These are phyloP conservation scores for Noctuana brunneofusca DNA, from an alignment of 2,888 invertebrate genomes.

Conservation along the genomic window DNA sequence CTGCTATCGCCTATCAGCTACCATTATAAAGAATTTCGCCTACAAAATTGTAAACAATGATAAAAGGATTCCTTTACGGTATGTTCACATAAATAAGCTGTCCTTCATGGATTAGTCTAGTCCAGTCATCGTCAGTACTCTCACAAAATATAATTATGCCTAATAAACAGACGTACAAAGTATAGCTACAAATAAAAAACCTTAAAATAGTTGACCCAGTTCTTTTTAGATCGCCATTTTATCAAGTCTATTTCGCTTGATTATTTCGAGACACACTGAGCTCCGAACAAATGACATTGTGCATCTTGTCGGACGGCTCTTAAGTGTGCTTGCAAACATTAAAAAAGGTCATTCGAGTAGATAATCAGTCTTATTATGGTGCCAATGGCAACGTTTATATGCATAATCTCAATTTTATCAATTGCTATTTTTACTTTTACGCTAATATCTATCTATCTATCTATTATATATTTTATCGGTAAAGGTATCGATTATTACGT, in stretches of 20 bases:
- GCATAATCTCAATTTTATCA: too few relatives aligned
- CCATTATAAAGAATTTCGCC: constrained; percentile 36
- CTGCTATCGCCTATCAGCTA: constrained; percentile 3
- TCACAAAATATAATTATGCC: not conserved
- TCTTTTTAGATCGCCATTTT: constrained; percentile 55
- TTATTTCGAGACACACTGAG: not conserved
- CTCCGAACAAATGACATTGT: not conserved
- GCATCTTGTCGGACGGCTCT: constrained; percentile 9
- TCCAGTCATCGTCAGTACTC: not conserved
- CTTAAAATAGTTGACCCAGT: constrained; percentile 39
- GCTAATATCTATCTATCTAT: too few relatives aligned
- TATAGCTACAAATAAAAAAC: not conserved
- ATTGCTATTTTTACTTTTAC: too few relatives aligned
- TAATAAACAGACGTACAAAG: not conserved
- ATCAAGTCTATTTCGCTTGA: constrained; percentile 54
- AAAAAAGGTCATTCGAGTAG: not conserved
- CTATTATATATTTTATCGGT: too few relatives aligned
- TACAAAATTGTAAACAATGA: constrained; percentile 8
- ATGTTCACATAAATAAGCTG: not conserved
- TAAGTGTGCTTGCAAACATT: constrained; percentile 7
- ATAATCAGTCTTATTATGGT: too few relatives aligned
- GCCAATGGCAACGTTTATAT: too few relatives aligned
- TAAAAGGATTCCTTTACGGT: not conserved
- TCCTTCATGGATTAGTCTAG: not conserved
- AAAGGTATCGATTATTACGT: too few relatives aligned